Evolutionary conservation across 92 coral and sea anemone genomes (phyloP), one percentile per base, ranked within the genome.

Genomic region (Parazoanthus atlanticus): DNA sequence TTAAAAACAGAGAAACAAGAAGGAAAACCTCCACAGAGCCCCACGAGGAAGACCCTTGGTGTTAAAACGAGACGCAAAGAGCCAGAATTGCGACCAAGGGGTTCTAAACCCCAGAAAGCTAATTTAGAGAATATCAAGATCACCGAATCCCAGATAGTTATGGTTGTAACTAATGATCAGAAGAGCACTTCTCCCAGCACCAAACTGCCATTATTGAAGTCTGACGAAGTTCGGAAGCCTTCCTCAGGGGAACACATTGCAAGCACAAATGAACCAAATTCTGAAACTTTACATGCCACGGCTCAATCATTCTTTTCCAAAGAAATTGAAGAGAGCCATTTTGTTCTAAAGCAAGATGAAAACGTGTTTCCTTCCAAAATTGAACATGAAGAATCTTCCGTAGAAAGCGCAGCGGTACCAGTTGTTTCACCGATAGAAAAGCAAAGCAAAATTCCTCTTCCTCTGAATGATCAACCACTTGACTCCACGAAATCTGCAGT

Each of bases 151-250:
- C 43, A 71, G 46, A 84, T 84, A 28, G 87, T 84, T 15, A 71
- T 84, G 87, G 78, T 84, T 29, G 79, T 84, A 2, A 84, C 87
- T 65, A 84, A 84, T 30, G 78, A 84, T 69, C 87, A 71, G 64
- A 70, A 84, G 7, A 84, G 78, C 41, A 46, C 25, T 15, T 84
- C 87, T 3, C 87, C 66, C 28, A 84, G 43, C 43, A 26, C 67
- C 28, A 46, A 84, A 46, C 16, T 46, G 9, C 67, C 79, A 25
- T 65, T 47, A n/a, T 49, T 82, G 54, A n/a, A 41, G 76, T n/a
- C 66, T 43, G 46, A 41, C 41, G 79, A 69, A 26, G 43, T 1
- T 31, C 64, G 13, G 32, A 30, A 17, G 28, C 52, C 31, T 16
- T 33, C 65, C 49, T 73, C 87, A 15, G 33, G 29, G 67, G 43